A percentile compares a stretch with the other conserved stretches of the same genome.
phyloP scores from a whole-genome alignment of 2,113 vertebrate genomes.

The Mungos mungo region DNA sequence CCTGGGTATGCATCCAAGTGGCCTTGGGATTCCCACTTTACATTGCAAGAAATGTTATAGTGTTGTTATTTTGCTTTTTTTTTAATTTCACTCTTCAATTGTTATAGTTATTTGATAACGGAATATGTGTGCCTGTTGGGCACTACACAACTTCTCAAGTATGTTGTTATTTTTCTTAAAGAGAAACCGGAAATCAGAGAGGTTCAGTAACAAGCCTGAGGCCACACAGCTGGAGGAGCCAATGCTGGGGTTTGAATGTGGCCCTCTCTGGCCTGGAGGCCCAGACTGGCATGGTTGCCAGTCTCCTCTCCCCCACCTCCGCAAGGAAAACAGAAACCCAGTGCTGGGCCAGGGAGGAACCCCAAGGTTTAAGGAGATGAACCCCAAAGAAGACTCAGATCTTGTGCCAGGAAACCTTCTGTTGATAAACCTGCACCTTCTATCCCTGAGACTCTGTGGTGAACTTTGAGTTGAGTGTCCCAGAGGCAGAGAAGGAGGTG shows the following conservation, averaged over 20 bases:
- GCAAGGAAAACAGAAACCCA: background rate
- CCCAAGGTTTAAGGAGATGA: background rate
- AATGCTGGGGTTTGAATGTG: background rate
- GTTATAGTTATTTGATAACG: no score
- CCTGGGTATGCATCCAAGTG: background rate
- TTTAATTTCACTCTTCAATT: no score
- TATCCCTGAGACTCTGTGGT: fast-evolving
- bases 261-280: background rate
- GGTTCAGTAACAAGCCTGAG: background rate
- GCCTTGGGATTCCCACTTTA: background rate
- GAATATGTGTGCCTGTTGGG: no score
- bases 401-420: background rate
- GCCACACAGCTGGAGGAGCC: background rate
- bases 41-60: background rate
- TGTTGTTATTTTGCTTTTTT: background rate
- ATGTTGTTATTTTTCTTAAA: background rate
- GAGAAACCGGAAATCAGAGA: background rate
- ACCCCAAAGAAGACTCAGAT: background rate
- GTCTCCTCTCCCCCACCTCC: background rate
- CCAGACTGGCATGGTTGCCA: fast-evolving
- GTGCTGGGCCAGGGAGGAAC: background rate
- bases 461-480: background rate
- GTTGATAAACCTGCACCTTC: background rate
- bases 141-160: no score
- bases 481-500: background rate